Evolutionary conservation across 1,140 invertebrate species (phyloP).

Genomic region (Dreissena rostriformis): DNA sequence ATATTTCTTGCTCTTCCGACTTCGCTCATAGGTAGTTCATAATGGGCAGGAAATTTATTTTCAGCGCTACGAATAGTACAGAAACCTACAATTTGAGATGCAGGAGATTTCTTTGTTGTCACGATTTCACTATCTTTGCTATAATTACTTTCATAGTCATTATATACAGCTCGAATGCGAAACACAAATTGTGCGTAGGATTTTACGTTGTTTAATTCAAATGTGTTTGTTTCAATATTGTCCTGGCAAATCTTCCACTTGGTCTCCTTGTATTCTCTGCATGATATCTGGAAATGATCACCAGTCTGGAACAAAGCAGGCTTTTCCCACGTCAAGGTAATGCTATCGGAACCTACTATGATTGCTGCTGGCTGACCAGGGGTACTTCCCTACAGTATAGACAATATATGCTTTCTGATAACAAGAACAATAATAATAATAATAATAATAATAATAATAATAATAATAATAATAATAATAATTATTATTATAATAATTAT

Average conservation of each 20-base stretch:
- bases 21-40: conserved; percentile 7
- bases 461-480: too few relatives aligned
- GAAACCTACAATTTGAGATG: neutral
- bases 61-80: neutral
- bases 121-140: neutral
- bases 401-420: too few relatives aligned
- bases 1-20: neutral
- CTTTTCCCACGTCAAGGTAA: neutral
- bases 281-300: neutral
- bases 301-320: neutral
- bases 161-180: neutral
- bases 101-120: neutral
- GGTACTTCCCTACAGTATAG: too few relatives aligned
- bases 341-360: neutral
- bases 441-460: too few relatives aligned
- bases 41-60: neutral
- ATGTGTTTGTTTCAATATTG: neutral
- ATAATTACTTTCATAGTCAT: conserved; percentile 2
- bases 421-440: too few relatives aligned
- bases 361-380: neutral
- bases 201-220: neutral
- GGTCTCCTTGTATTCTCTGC: neutral
- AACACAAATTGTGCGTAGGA: neutral
- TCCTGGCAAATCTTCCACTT: neutral
- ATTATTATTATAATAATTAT: too few relatives aligned